Percentiles rank a stretch among this genome's conserved stretches.
phyloP scores from a whole-genome alignment of 1,140 invertebrate species.

The Andricus grossulariae region DNA sequence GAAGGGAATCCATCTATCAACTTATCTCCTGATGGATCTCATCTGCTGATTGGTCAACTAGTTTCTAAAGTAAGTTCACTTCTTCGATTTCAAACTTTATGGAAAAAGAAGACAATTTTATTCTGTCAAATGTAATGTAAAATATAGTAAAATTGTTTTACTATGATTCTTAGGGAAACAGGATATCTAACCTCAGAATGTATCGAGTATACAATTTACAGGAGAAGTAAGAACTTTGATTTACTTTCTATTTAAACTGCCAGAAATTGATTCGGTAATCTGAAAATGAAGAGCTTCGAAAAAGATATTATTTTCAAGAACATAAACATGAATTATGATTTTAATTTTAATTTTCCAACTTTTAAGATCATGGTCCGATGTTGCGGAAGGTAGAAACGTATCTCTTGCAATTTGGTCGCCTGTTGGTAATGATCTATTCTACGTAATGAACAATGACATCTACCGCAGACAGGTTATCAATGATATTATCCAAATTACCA shows the following conservation, averaged over 20 bases:
- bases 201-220: constrained; percentile 7
- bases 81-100: not conserved
- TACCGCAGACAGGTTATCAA: constrained; percentile 80
- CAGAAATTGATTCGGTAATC: not conserved
- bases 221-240: constrained; percentile 6
- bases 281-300: constrained; percentile 50
- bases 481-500: constrained; percentile 43
- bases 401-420: constrained; percentile 80
- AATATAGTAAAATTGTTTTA: too few species aligned
- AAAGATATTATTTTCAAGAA: constrained; percentile 65
- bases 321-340: constrained; percentile 54
- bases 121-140: too few species aligned
- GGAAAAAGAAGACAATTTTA: too few species aligned
- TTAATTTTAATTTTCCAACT: constrained; percentile 41
- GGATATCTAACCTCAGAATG: not conserved
- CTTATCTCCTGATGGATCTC: constrained; percentile 1
- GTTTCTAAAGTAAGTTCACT: constrained; percentile 3
- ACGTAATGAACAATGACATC: constrained; percentile 87
- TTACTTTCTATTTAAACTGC: not conserved
- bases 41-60: not conserved
- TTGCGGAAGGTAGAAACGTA: constrained; percentile 74
- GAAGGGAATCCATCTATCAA: constrained; percentile 1
- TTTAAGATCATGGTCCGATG: constrained; percentile 66
- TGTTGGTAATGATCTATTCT: constrained; percentile 80
- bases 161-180: not conserved